Conservation (phyloP, 2,888 invertebrate genomes). For the Gymnoscelis rufifasciata region DNA sequence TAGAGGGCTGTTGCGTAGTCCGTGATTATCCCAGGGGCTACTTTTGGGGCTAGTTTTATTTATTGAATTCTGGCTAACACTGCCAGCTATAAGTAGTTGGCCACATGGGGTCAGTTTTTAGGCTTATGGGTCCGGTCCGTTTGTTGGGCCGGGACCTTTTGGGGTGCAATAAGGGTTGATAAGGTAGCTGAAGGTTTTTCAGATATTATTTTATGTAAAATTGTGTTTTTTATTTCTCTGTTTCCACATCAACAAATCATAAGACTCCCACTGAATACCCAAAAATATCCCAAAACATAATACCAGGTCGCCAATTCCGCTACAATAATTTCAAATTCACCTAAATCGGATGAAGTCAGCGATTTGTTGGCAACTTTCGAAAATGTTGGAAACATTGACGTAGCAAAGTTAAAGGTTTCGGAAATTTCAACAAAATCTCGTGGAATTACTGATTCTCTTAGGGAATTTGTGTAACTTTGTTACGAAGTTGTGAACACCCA, state of each 20-base stretch:
- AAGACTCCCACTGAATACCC: no score
- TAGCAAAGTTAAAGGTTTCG: neutral
- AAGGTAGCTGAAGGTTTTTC: no score
- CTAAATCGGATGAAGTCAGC: neutral
- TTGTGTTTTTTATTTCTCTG: no score
- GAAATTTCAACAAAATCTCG: neutral
- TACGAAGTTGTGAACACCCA: neutral
- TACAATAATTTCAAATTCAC: neutral
- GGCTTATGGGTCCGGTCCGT: no score
- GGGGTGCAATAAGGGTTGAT: constrained; percentile 6
- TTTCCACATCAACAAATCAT: no score
- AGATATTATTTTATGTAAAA: no score
- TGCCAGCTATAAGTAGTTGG: constrained; percentile 13
- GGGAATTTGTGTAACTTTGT: neutral
- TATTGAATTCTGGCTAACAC: constrained; percentile 29
- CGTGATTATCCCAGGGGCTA: neutral
- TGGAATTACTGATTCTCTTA: neutral
- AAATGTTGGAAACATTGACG: neutral
- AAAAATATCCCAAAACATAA: no score
- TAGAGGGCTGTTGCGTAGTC: constrained; percentile 42
- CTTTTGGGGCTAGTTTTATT: constrained; percentile 23
- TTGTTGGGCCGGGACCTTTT: no score
- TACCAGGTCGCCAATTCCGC: no score
- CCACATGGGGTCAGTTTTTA: constrained; percentile 27
- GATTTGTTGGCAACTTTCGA: constrained; percentile 1